A percentile compares a stretch with the other conserved stretches of the same genome.
phyloP scores from a whole-genome alignment of 2,888 invertebrate genomes.

The Latheticus oryzae region DNA sequence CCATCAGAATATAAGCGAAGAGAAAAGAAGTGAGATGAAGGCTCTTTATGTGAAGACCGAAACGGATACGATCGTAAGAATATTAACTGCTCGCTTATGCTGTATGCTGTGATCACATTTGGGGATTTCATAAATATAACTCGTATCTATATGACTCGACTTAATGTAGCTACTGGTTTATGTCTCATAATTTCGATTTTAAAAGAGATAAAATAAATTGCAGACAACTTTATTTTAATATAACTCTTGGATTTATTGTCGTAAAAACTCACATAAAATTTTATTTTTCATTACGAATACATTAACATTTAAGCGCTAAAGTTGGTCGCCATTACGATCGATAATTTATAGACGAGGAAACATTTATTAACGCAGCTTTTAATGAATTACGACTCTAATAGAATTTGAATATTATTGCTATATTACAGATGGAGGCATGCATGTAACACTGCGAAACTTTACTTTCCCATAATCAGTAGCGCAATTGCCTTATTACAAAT shows the following conservation, averaged over 20 bases:
- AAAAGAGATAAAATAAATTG: slow-evolving; percentile 61
- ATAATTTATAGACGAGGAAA: slow-evolving; percentile 42
- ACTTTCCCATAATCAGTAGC: slow-evolving; percentile 11
- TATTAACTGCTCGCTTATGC: slow-evolving; percentile 62
- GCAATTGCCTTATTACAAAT: too few species aligned
- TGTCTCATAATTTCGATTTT: slow-evolving; percentile 61
- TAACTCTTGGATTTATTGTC: slow-evolving; percentile 53
- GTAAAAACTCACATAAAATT: slow-evolving; percentile 46
- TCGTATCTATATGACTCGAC: slow-evolving; percentile 54
- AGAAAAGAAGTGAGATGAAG: slow-evolving; percentile 31
- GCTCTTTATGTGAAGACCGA: slow-evolving; percentile 35
- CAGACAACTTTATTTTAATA: slow-evolving; percentile 59
- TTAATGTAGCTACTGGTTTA: slow-evolving; percentile 59
- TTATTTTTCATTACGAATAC: slow-evolving; percentile 52
- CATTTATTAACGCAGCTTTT: slow-evolving; percentile 39
- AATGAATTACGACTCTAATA: slow-evolving; percentile 39
- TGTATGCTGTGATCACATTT: slow-evolving; percentile 60
- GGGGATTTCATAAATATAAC: slow-evolving; percentile 58
- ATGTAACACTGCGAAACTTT: slow-evolving; percentile 6
- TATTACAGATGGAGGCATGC: slow-evolving; percentile 17
- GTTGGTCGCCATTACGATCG: slow-evolving; percentile 32
- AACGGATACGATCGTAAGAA: slow-evolving; percentile 50
- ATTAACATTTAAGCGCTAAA: slow-evolving; percentile 43
- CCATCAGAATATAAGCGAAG: slow-evolving; percentile 7
- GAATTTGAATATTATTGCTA: slow-evolving; percentile 35